Base-by-base conservation (phyloP, 2,888 invertebrate species). In the Hypsopygia costalis region DNA sequence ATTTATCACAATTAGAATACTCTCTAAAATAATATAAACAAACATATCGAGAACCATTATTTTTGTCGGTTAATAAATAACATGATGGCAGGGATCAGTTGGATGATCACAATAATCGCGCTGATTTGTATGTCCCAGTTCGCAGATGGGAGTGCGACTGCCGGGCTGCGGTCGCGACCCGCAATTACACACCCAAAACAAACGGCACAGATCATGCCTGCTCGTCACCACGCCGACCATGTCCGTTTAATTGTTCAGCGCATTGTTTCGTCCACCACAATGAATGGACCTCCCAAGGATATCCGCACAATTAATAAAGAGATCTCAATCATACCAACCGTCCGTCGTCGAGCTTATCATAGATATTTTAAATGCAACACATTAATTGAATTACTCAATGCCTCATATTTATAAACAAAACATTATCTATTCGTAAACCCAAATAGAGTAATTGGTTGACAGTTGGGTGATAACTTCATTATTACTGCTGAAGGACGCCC, bases 121-220 rank as follows among this genome's bases (percentile, higher is more conserved):
- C 38, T 45, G 36, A 40, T 43, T 33, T 36, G 35, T 25, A 28
- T 58, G 62, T 22, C 55, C 69, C 60, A 64, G 54, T 58, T 68
- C 45, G 43, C 47, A 48, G 60, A 81, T 73, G 63, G 55, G 52
- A 67, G 61, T 71, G 83, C 78, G 81, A 41, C 46, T 40, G 40
- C 39, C 33, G 35, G 51, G 48, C 49, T 40, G 64, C 60, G 75
- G 79, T 63, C 81, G 58, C 78, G 81, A 83, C 85, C 81, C 65
- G 69, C 68, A 83, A 82, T 86, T 85, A 81, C 58, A 69, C 52
- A 66, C 54, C 80, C 82, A 69, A 85, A 85, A 85, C 83, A 79
- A 25, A 77, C 77, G 69, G 71, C 80, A 73, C 72, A 58, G 73
- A 79, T 78, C 77, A 55, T 60, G 60, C 5, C 25, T 25, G n/a